Base-by-base conservation (phyloP, 2,797 vertebrate species). In the Coccyzus lansbergi region DNA sequence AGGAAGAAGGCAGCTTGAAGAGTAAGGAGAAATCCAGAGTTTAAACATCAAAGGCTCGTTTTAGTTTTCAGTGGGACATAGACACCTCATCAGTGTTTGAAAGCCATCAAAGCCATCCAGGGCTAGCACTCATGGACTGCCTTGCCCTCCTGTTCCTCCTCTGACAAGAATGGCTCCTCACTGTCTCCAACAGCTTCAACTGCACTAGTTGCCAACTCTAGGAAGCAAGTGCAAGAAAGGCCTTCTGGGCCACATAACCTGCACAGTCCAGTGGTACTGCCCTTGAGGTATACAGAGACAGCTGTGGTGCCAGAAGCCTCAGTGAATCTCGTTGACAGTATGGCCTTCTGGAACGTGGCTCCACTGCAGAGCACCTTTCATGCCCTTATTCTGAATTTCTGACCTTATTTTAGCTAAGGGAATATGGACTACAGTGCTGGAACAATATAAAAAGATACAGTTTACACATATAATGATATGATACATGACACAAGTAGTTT, bases 71-170 rank as follows among this genome's bases (percentile, higher is more conserved):
- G 15, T 9, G 2, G 26, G n/a, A 34, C n/a, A 21, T 9, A 58
- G 60, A 34, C 25, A 58, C 6, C 5, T 29, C 28, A 31, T 16
- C 31, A 25, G 16, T 4, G 4, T 29, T 22, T 4, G 17, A 25
- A 81, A 59, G 42, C 40, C 36, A 34, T 26, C 0, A 0, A n/a
- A 26, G 33, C 9, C n/a, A 75, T 48, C 9, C 9, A 18, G 67
- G 46, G 12, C 28, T n/a, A 38, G 29, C 29, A 58, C 34, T 55
- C 49, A 21, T 38, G 24, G 14, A 17, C 31, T 81, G 49, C 24
- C 38, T 48, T 1, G 1, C 63, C 18, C 38, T 40, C 42, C 34
- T 29, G 28, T 44, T 91, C 25, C 44, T 62, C 10, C 7, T 22
- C 36, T 28, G 12, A 36, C n/a, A 38, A 28, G 38, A 69, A 49